phyloP scores from a whole-genome alignment of 2,113 vertebrate genomes.

The Perca fluviatilis region DNA sequence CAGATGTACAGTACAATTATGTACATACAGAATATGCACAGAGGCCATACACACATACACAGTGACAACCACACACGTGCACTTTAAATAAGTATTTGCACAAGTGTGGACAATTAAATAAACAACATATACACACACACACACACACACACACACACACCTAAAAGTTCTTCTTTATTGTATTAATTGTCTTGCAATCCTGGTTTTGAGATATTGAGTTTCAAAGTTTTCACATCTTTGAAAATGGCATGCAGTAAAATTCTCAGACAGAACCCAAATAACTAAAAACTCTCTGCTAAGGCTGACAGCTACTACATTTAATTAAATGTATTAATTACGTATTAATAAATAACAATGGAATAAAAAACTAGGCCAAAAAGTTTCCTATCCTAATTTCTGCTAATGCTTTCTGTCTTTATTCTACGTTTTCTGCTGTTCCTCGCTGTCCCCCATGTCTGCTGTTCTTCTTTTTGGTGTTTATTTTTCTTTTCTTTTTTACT shows the following conservation, averaged over 20 bases:
- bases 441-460: neutral
- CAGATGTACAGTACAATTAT: neutral
- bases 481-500: neutral
- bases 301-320: too few species aligned
- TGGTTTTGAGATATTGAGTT: neutral
- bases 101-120: conserved; percentile 3
- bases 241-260: neutral
- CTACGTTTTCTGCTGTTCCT: neutral
- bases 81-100: conserved; percentile 17
- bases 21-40: conserved; percentile 8
- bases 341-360: neutral
- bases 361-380: neutral
- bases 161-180: neutral
- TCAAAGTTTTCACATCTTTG: neutral
- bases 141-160: neutral
- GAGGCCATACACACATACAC: neutral
- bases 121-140: neutral
- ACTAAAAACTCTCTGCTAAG: neutral
- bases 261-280: neutral
- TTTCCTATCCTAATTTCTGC: neutral
- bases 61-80: conserved; percentile 22
- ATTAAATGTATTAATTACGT: neutral
- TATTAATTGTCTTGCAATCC: neutral
- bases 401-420: neutral
- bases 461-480: neutral